Evolutionary conservation across 2,888 invertebrate genomes (phyloP).

Genomic region (Hydrotaea diabolus): DNA sequence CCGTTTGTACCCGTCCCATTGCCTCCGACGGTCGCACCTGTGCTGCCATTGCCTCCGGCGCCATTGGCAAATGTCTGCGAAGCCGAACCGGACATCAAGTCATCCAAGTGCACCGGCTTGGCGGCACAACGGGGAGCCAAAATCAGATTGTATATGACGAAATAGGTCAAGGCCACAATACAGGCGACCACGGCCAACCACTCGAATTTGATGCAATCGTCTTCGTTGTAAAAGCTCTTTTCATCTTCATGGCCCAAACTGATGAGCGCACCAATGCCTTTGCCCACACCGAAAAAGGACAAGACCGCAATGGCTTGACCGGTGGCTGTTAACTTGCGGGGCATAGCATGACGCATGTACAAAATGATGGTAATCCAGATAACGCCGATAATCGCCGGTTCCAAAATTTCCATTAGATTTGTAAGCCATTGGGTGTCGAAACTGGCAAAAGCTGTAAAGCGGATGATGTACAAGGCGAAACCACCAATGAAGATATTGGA

Average conservation of each 20-base stretch:
- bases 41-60: conserved; percentile 68
- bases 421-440: conserved; percentile 83
- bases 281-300: conserved; percentile 90
- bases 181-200: conserved; percentile 85
- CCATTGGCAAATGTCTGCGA: conserved; percentile 81
- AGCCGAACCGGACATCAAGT: conserved; percentile 78
- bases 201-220: conserved; percentile 82
- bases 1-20: conserved; percentile 67
- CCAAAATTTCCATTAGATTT: conserved; percentile 87
- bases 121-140: conserved; percentile 88
- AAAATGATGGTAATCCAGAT: conserved; percentile 91
- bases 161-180: conserved; percentile 85
- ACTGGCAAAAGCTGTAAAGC: conserved; percentile 85
- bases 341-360: conserved; percentile 90
- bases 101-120: conserved; percentile 83
- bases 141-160: conserved; percentile 87
- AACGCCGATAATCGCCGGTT: conserved; percentile 88
- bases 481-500: conserved; percentile 91
- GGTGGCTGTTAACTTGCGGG: conserved; percentile 88
- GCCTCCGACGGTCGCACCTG: conserved; percentile 69
- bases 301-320: conserved; percentile 90
- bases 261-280: conserved; percentile 87
- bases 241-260: conserved; percentile 82
- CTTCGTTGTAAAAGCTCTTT: conserved; percentile 65
- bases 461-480: conserved; percentile 90